Conservation (phyloP, 2,888 invertebrate genomes). For the Drosophila emarginata region DNA sequence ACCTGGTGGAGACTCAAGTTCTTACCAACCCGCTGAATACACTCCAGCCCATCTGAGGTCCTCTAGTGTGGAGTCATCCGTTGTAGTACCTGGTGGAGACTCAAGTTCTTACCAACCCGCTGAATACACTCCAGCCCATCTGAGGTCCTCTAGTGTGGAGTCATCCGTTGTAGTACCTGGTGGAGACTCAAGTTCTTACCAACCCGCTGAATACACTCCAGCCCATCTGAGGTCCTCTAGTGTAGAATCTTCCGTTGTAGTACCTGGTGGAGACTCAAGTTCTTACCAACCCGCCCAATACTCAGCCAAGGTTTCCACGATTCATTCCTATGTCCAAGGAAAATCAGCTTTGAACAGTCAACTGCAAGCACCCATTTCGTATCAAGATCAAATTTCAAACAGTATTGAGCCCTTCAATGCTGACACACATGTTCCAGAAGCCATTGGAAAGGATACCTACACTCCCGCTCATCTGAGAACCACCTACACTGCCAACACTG, state of each 20-base stretch:
- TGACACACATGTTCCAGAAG: conserved; percentile 55
- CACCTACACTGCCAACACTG: background rate
- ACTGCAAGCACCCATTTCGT: conserved; percentile 40
- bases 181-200: conserved; percentile 7
- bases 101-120: conserved; percentile 16
- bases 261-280: conserved; percentile 26
- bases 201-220: conserved; percentile 4
- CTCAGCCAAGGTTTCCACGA: conserved; percentile 16
- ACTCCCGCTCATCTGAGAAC: conserved; percentile 37
- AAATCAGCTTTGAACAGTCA: conserved; percentile 11
- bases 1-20: conserved; percentile 9
- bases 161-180: conserved; percentile 10
- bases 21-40: conserved; percentile 17
- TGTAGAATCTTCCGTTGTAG: conserved; percentile 14
- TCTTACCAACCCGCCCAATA: conserved; percentile 40
- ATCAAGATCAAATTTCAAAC: conserved; percentile 59
- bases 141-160: background rate
- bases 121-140: conserved; percentile 13
- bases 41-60: background rate
- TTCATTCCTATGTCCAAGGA: conserved; percentile 38
- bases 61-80: background rate
- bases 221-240: background rate
- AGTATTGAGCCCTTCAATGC: conserved; percentile 65
- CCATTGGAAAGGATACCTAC: conserved; percentile 52
- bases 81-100: background rate